Base-by-base conservation (phyloP, 2,888 invertebrate species). In the Chymomyza fuscimana region DNA sequence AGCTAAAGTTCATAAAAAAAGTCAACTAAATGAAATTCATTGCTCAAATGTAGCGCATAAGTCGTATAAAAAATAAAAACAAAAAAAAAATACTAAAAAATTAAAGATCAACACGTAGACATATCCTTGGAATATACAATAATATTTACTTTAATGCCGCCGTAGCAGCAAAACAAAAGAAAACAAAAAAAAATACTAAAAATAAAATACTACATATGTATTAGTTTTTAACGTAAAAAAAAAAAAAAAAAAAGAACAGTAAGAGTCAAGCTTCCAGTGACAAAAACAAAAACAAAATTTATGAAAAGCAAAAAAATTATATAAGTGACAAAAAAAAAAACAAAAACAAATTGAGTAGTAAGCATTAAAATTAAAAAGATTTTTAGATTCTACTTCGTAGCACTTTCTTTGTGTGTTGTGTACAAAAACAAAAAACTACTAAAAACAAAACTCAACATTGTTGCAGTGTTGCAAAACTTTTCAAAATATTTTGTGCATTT, bases 111-210 rank as follows among this genome's bases (percentile, higher is more conserved):
- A 89, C 86, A 88, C 90, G 89, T 89, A 90, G 89, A 89, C 90
- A 90, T 90, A 90, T 90, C 90, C 89, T 89, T 89, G 85, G 77
- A 86, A 86, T 86, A 86, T 87, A 86, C 86, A 86, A 86, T 86
- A 86, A 86, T 85, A 85, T 77, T 79, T 86, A 88, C 88, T 89
- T 88, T 89, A 89, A 80, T 84, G 87, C 87, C 72, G 85, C 78
- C 76, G 74, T 80, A 80, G 87, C 87, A 85, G 82, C 81, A 79
- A 64, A 69, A 51, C 50, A 25, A 52, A 63, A 25, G n/a, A 25
- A 66, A 63, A 67, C 62, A 25, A 25, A 74, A 70, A 66, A 70
- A 70, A 73, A 64, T 69, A 78, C 50, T 63, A 72, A 64, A 76
- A 77, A 60, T 65, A 82, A 52, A 56, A 19, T 76, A 75, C 70